Conservation (phyloP, 1,140 invertebrate genomes). For the Ectropis grisescens region DNA sequence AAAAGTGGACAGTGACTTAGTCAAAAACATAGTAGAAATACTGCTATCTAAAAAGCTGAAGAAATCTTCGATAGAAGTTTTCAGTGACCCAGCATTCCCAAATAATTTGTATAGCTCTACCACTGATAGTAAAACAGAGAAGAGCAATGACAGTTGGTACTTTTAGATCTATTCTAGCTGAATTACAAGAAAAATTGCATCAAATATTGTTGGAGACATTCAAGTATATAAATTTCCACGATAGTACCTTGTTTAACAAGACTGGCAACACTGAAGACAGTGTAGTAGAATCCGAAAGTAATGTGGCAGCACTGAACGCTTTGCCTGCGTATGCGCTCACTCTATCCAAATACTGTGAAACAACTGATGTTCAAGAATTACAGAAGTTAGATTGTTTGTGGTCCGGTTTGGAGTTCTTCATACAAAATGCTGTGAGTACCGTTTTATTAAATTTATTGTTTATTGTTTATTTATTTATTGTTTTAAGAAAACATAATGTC, state of each 20-base stretch:
- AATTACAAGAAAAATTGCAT: constrained; percentile 55
- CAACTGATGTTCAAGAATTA: constrained; percentile 31
- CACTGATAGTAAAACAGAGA: constrained; percentile 50
- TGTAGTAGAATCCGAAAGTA: constrained; percentile 22
- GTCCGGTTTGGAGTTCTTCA: constrained; percentile 43
- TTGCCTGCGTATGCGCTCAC: constrained; percentile 49
- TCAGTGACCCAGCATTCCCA: constrained; percentile 43
- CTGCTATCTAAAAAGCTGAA: constrained; percentile 37
- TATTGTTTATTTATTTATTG: no score
- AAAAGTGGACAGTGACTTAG: constrained; percentile 37
- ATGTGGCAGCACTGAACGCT: constrained; percentile 44
- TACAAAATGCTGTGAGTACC: constrained; percentile 54
- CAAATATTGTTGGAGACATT: constrained; percentile 40
- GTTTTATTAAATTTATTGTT: no score
- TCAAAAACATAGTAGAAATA: constrained; percentile 41
- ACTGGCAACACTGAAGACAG: constrained; percentile 31
- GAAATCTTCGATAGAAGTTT: constrained; percentile 32
- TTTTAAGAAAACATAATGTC: no score
- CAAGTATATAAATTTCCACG: constrained; percentile 41
- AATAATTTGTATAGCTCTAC: constrained; percentile 46
- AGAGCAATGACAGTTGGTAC: constrained; percentile 42
- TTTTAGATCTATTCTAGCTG: constrained; percentile 46
- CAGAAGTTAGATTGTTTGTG: constrained; percentile 48
- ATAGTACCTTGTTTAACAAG: constrained; percentile 10
- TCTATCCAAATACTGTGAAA: constrained; percentile 48